These are phyloP conservation scores for Cynopterus sphinx DNA, from an alignment of 2,797 vertebrate genomes.

Conservation along the genomic window DNA sequence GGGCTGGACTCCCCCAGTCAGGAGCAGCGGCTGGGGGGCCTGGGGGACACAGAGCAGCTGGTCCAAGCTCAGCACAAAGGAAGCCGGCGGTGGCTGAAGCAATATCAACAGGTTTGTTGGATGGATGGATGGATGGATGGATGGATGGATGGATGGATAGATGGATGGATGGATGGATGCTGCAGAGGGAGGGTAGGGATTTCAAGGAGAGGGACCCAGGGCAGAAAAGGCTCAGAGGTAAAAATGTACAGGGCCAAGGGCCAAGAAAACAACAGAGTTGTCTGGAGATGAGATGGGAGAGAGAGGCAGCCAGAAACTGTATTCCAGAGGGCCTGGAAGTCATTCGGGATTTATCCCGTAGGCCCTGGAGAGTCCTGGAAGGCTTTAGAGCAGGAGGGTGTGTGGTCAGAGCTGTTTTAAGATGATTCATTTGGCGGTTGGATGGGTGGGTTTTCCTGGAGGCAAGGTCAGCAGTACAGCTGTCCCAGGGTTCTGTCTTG, in stretches of 20 bases:
- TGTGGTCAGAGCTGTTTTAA: background rate
- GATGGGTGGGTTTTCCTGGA: background rate
- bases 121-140: background rate
- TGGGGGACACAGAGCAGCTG: constrained; percentile 65
- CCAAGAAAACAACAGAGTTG: background rate
- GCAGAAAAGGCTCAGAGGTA: background rate
- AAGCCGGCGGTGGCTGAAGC: constrained; percentile 42
- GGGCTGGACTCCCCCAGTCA: background rate
- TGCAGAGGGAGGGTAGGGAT: fast-evolving
- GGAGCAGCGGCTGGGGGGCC: background rate
- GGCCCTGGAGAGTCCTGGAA: background rate
- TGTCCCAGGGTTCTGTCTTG: background rate
- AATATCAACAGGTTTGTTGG: constrained; percentile 63
- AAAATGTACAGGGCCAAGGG: fast-evolving
- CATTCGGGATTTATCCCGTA: background rate
- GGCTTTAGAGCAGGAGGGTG: background rate
- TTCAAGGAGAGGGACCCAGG: background rate
- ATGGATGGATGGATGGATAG: background rate
- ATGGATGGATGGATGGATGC: background rate
- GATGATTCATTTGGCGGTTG: background rate
- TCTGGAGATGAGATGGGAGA: background rate
- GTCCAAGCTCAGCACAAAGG: constrained; percentile 38
- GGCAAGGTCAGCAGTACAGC: background rate
- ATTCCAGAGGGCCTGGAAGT: background rate
- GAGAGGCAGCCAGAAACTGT: background rate